Percentiles rank a stretch among this genome's conserved stretches.
phyloP scores from a whole-genome alignment of 2,797 vertebrate species.

The Trematomus bernacchii region DNA sequence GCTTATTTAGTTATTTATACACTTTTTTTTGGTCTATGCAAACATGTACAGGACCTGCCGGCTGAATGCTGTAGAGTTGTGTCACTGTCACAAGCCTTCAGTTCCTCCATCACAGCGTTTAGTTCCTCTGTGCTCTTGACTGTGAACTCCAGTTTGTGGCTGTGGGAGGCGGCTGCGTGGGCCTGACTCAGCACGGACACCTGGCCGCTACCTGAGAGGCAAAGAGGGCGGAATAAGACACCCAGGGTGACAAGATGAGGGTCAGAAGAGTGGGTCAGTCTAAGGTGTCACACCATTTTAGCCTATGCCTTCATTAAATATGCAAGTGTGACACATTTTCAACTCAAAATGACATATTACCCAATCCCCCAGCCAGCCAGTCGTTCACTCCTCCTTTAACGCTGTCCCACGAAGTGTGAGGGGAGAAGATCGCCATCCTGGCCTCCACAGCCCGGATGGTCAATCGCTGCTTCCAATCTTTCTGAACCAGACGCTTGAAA shows the following conservation, averaged over 20 bases:
- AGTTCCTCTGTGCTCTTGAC: conserved; percentile 73
- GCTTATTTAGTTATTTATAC: background rate
- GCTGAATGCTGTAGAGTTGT: conserved; percentile 74
- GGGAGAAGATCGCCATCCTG: conserved; percentile 93
- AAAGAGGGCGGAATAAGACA: conserved; percentile 41
- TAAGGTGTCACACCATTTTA: conserved; percentile 28
- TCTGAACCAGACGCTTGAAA: conserved; percentile 89
- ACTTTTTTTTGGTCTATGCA: background rate
- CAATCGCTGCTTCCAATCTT: conserved; percentile 93
- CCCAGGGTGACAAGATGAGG: background rate
- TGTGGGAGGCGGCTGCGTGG: conserved; percentile 46
- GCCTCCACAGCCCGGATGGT: conserved; percentile 90
- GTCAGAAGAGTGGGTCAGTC: background rate
- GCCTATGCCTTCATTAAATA: conserved; percentile 40
- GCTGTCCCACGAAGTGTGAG: conserved; percentile 93
- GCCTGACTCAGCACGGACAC: conserved; percentile 84
- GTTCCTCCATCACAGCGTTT: conserved; percentile 76
- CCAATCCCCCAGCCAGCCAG: conserved; percentile 92
- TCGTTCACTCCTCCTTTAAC: conserved; percentile 90
- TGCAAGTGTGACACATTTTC: conserved; percentile 37
- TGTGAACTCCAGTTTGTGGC: conserved; percentile 89
- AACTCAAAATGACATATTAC: conserved; percentile 80
- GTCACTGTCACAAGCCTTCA: conserved; percentile 79
- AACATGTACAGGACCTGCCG: conserved; percentile 80
- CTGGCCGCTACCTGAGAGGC: conserved; percentile 78